Evolutionary conservation across 2,113 vertebrate genomes (phyloP).

Genomic region (Seriola aureovittata): DNA sequence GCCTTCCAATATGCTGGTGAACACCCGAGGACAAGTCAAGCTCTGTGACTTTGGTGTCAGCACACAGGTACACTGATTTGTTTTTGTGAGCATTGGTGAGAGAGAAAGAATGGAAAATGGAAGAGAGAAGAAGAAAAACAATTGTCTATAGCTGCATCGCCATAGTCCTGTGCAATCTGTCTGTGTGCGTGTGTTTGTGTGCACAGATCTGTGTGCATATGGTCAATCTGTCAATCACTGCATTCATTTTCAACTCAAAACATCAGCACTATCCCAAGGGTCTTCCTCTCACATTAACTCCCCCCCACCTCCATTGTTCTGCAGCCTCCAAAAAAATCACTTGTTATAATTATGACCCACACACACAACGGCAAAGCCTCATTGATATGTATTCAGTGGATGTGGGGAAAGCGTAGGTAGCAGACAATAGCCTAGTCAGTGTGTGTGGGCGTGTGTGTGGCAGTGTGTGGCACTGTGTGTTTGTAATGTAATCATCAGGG

Average conservation of each 20-base stretch:
- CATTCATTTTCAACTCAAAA: conserved; percentile 70
- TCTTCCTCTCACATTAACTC: conserved; percentile 69
- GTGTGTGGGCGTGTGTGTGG: conserved; percentile 73
- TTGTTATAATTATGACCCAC: conserved; percentile 96
- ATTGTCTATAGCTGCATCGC: conserved; percentile 17
- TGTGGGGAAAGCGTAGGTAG: conserved; percentile 83
- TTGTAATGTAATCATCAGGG: conserved; percentile 70
- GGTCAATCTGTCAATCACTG: conserved; percentile 78
- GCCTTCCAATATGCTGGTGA: conserved; percentile 98
- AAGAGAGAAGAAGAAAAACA: conserved; percentile 8
- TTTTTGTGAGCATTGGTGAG: conserved; percentile 17
- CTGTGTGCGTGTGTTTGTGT: conserved; percentile 1
- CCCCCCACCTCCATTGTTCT: conserved; percentile 71
- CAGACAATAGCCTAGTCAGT: conserved; percentile 92
- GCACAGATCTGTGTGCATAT: conserved; percentile 29
- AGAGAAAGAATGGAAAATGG: not conserved
- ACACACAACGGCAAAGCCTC: conserved; percentile 87
- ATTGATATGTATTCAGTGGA: conserved; percentile 93
- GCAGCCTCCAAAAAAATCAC: conserved; percentile 72
- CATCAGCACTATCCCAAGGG: conserved; percentile 68
- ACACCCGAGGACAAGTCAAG: conserved; percentile 98
- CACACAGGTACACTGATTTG: conserved; percentile 91
- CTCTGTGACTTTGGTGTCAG: conserved; percentile 99
- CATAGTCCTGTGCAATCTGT: conserved; percentile 18
- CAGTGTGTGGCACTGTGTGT: conserved; percentile 65